Evolutionary conservation across 2,113 vertebrate species (phyloP), one percentile per base, ranked within the genome.

Genomic region (Mixornis gularis): DNA sequence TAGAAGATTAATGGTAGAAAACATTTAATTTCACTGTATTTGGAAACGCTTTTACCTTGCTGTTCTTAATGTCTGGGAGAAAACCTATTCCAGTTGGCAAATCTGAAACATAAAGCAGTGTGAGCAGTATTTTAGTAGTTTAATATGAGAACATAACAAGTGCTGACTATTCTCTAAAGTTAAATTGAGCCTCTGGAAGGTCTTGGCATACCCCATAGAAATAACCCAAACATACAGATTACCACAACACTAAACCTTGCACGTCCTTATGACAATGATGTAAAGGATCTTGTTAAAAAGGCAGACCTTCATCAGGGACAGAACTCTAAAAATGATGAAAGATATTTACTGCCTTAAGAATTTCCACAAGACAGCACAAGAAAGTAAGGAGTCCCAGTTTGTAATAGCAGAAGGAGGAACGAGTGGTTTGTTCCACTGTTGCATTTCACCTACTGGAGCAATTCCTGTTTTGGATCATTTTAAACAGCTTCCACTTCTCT

Each of bases 71-170:
- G 55, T 98, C 96, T 64, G 97, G 70, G 89, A 95, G 96, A 44
- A 98, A 94, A 93, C 95, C 43, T 46, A 97, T 90, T 51, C 97
- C 98, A 88, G 95, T 20, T 83, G 98, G 97, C 70, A 98, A 92
- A 80, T 98, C 98, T 99, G 96, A 65, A 89, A 96, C 22, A 85
- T 48, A 85, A 87, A 16, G 7, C 9, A n/a, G 36, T 1, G 0
- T 36, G 38, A 68, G 36, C 83, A 81, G 56, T 44, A 77, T 36
- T 80, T 68, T 25, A 53, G 41, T 9, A 49, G 11, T 32, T 27
- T 2, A 43, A 56, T 9, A 22, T 4, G 4, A 49, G 30, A 43
- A 71, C 6, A 16, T 27, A 79, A 5, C 2, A 44, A 36, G 7
- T 49, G 26, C 7, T 77, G 73, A 56, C 27, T 32, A 11, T 38